Base-by-base conservation (phyloP, 1,140 invertebrate genomes). In the Centruroides vittatus region DNA sequence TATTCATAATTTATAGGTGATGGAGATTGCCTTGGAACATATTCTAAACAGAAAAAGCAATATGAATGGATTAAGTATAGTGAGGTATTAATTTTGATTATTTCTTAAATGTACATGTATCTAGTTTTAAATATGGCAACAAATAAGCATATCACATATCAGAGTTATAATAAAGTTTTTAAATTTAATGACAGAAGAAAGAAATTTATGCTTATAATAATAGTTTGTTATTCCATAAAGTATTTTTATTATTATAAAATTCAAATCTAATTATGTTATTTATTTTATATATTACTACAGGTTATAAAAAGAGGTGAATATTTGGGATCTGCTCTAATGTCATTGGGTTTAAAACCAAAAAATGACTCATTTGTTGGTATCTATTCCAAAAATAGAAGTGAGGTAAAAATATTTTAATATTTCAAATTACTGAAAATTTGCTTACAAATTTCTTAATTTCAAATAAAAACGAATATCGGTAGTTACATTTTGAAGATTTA, bases 11-110 rank as follows among this genome's bases (percentile, higher is more conserved):
- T 49, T 23, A 12, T 13, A 89, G 86, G 90, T 77, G 93, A 95
- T 80, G 89, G 90, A 52, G 85, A 84, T 54, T 95, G 91, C 75
- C 79, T 96, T 60, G 93, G 93, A 57, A 94, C 88, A 6, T 36
- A 10, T 13, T 47, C 48, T 41, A 86, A 80, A 89, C 57, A 88
- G 93, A 67, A 83, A 81, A 46, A 81, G 84, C 58, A 83, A 79
- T 94, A 90, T 72, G 80, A 86, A 73, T 98, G 93, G 91, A 80
- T 96, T 55, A 86, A 86, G 68, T 97, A 95, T 76, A 91, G 94
- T 75, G 90, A 66, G 47, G 62, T 67, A 13, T 77, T 23, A 34
- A n/a, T 55, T 12, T n/a, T 35, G 8, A 35, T 5, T 6, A 10
- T 52, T 59, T 12, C n/a, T 41, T 12, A 6, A 57, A 41, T n/a